Evolutionary conservation across 2,888 invertebrate genomes (phyloP).

Genomic region (Cloeon dipterum): DNA sequence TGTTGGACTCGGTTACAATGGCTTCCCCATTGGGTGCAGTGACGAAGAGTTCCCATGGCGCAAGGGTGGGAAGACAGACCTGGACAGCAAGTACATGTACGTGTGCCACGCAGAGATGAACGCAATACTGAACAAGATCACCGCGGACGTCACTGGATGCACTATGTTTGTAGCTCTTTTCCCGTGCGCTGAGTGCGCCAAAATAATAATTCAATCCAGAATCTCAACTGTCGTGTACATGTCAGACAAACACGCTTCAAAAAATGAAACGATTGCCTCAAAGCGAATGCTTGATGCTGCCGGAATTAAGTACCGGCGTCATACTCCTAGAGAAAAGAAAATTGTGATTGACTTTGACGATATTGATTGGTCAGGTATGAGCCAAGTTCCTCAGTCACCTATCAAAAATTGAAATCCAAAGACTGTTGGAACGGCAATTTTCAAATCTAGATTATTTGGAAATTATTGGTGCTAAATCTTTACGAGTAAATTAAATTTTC

Average conservation of each 20-base stretch:
- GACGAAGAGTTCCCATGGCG: conserved; percentile 85
- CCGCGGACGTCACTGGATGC: conserved; percentile 49
- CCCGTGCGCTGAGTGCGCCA: conserved; percentile 96
- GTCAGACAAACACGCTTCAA: conserved; percentile 56
- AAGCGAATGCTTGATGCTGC: conserved; percentile 61
- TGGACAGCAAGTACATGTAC: conserved; percentile 66
- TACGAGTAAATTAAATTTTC: no score
- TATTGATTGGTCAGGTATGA: conserved; percentile 30
- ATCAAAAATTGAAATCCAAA: no score
- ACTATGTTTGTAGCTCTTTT: conserved; percentile 75
- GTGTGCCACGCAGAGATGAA: conserved; percentile 98
- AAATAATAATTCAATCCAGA: conserved; percentile 85
- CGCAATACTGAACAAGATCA: conserved; percentile 81
- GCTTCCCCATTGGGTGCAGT: conserved; percentile 75
- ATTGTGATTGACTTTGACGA: conserved; percentile 45
- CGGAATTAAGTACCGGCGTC: conserved; percentile 46
- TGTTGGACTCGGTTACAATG: conserved; percentile 90
- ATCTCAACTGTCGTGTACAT: conserved; percentile 56
- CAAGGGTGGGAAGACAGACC: conserved; percentile 30
- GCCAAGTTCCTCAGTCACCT: conserved; percentile 22
- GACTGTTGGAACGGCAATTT: no score
- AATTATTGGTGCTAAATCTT: no score
- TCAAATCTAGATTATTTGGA: no score
- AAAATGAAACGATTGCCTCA: conserved; percentile 44
- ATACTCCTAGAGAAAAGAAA: conserved; percentile 30